phyloP scores from a whole-genome alignment of 2,113 vertebrate species.

The Triplophysa dalaica region DNA sequence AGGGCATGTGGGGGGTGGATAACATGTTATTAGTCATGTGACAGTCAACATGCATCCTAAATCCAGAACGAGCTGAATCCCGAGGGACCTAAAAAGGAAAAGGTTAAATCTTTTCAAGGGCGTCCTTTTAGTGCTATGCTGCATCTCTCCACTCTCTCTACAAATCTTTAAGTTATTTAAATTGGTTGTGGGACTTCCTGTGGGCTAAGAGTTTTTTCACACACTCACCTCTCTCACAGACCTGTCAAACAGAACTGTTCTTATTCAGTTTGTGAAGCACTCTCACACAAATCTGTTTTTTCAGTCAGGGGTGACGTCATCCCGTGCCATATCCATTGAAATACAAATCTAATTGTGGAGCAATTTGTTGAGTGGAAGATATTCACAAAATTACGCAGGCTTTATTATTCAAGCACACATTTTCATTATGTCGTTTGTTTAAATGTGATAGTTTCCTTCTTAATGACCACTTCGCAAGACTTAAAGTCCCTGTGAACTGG shows the following conservation, averaged over 20 bases:
- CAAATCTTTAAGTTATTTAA: conserved; percentile 23
- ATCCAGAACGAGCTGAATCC: not conserved
- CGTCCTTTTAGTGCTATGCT: not conserved
- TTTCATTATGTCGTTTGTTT: too few species aligned
- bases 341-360: too few species aligned
- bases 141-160: not conserved
- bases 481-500: too few species aligned
- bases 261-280: conserved; percentile 54
- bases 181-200: conserved; percentile 31
- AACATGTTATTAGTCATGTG: not conserved
- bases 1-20: too few species aligned
- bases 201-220: conserved; percentile 30
- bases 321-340: not conserved
- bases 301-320: conserved; percentile 6
- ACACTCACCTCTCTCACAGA: conserved; percentile 53
- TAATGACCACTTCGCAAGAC: too few species aligned
- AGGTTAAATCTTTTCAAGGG: not conserved
- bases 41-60: not conserved
- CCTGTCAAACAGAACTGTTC: conserved; percentile 52
- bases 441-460: too few species aligned
- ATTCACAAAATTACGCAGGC: not conserved
- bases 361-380: not conserved
- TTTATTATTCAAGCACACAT: too few species aligned
- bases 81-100: not conserved
- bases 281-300: not conserved